phyloP scores from a whole-genome alignment of 2,888 invertebrate genomes.

The Eilema griseolum region DNA sequence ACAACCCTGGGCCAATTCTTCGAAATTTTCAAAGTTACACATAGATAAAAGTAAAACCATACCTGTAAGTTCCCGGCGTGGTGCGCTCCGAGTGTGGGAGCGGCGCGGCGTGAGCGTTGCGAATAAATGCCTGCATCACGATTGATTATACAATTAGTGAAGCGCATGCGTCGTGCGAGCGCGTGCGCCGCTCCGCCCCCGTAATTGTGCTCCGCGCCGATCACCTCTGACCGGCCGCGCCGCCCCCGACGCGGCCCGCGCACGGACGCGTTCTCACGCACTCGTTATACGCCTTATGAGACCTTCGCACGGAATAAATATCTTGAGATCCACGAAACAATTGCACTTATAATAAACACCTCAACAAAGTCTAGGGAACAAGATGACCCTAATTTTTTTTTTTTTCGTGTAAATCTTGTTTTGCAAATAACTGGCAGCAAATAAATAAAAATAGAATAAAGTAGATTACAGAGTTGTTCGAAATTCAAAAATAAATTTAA shows the following conservation, averaged over 20 bases:
- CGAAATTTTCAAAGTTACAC: neutral
- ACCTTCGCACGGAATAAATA: neutral
- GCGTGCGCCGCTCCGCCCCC: conserved; percentile 47
- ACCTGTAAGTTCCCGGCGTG: neutral
- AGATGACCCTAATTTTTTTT: too few relatives aligned
- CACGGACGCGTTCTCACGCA: conserved; percentile 18
- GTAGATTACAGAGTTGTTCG: too few relatives aligned
- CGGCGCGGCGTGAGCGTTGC: conserved; percentile 16
- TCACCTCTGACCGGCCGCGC: conserved; percentile 3
- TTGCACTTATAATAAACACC: neutral
- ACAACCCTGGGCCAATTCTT: neutral
- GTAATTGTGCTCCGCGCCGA: conserved; percentile 29
- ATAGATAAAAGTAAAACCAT: neutral
- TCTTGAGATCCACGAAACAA: neutral
- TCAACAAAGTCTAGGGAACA: too few relatives aligned
- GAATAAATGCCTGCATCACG: conserved; percentile 27
- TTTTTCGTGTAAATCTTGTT: too few relatives aligned
- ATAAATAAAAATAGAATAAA: too few relatives aligned
- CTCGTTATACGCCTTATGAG: neutral
- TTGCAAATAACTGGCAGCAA: too few relatives aligned
- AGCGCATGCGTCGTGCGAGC: conserved; percentile 30
- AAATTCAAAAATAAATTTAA: too few relatives aligned
- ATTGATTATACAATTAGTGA: conserved; percentile 33
- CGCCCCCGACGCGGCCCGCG: neutral
- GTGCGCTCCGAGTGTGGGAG: neutral